Percentiles rank a stretch among this genome's conserved stretches.
These are phyloP conservation scores for Anas bahamensis DNA, from an alignment of 2,797 vertebrate species.

Conservation along the genomic window DNA sequence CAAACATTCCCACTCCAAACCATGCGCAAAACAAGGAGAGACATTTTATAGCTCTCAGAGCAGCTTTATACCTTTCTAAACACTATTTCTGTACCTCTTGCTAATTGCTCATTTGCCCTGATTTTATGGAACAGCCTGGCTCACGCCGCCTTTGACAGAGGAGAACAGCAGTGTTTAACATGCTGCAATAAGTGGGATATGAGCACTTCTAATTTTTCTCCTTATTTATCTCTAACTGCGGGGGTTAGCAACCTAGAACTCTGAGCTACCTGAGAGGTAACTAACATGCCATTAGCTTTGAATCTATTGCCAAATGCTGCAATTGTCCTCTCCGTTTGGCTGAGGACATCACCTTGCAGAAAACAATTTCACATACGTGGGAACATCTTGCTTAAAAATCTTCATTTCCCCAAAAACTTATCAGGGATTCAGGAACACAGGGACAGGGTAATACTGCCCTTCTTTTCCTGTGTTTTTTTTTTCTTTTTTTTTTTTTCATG, in stretches of 20 bases:
- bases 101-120: slow-evolving; percentile 43
- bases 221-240: slow-evolving; percentile 29
- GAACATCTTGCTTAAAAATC: background rate
- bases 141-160: background rate
- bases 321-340: background rate
- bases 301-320: background rate
- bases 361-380: background rate
- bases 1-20: slow-evolving; percentile 7
- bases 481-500: background rate
- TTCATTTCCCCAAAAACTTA: background rate
- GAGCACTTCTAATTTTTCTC: background rate
- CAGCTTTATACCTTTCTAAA: slow-evolving; percentile 38
- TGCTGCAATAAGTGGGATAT: background rate
- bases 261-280: background rate
- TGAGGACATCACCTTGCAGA: background rate
- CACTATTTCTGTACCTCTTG: slow-evolving; percentile 1
- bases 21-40: background rate
- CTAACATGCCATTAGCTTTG: slow-evolving; percentile 38
- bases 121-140: background rate
- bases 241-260: slow-evolving; percentile 6
- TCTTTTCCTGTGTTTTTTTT: background rate
- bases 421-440: background rate
- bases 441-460: background rate
- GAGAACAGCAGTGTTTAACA: background rate
- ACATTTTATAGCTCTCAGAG: slow-evolving; percentile 39